Conservation (phyloP, 2,888 invertebrate species). For the Saturnia pavonia region DNA sequence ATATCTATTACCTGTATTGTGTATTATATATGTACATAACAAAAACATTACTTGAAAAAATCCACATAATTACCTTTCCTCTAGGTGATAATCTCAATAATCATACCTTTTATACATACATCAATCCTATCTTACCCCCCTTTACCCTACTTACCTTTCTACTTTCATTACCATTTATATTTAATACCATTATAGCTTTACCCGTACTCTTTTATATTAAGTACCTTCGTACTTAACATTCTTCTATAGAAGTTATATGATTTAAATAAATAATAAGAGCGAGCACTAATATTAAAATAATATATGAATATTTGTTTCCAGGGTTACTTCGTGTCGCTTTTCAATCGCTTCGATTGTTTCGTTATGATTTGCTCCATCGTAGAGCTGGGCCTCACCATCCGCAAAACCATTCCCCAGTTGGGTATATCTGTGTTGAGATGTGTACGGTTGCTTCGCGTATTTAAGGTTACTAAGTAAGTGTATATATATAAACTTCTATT, state of each 20-base stretch:
- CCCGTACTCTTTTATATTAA: not conserved
- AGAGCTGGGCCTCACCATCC: slow-evolving; percentile 94
- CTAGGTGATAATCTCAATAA: not conserved
- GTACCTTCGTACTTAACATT: not conserved
- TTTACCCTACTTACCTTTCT: too few species aligned
- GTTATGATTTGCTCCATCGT: slow-evolving; percentile 98
- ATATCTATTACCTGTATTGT: too few species aligned
- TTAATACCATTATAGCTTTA: too few species aligned
- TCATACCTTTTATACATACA: not conserved
- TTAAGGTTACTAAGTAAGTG: slow-evolving; percentile 99
- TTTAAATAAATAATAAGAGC: too few species aligned
- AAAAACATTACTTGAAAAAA: too few species aligned
- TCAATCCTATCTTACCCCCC: too few species aligned
- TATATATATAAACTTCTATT: not conserved
- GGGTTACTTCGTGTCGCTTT: slow-evolving; percentile 99
- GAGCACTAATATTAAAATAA: too few species aligned
- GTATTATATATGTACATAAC: too few species aligned
- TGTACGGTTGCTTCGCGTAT: slow-evolving; percentile 96
- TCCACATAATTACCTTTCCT: too few species aligned
- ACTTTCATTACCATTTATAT: not conserved
- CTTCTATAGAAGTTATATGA: not conserved
- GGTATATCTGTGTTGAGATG: slow-evolving; percentile 99
- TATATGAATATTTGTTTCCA: slow-evolving; percentile 59
- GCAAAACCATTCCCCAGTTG: slow-evolving; percentile 95
- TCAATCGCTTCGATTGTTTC: slow-evolving; percentile 99